Evolutionary conservation across 2,797 vertebrate species (phyloP).

Genomic region (Hemitrygon akajei): DNA sequence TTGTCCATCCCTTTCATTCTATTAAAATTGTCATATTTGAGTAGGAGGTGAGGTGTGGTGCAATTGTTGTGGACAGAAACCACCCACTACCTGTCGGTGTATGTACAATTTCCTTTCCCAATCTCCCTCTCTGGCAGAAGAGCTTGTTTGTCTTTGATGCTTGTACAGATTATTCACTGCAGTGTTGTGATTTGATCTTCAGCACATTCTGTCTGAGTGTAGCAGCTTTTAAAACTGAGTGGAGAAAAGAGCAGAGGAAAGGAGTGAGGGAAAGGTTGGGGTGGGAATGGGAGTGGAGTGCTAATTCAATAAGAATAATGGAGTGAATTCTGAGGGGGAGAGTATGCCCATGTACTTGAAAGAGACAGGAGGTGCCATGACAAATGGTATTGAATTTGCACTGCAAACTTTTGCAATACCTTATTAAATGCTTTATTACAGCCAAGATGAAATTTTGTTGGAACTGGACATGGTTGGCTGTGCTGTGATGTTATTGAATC

Average conservation of each 20-base stretch:
- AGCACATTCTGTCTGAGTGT: not conserved
- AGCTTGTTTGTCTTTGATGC: not conserved
- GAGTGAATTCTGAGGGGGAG: not conserved
- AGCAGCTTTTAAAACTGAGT: not conserved
- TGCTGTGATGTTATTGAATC: not conserved
- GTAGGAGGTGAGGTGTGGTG: not conserved
- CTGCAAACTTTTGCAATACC: not conserved
- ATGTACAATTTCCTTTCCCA: not conserved
- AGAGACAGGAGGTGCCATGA: not conserved
- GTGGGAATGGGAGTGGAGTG: not conserved
- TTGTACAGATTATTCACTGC: not conserved
- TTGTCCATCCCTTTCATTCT: not conserved
- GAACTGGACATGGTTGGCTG: not conserved
- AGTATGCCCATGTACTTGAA: not conserved
- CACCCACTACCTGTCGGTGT: not conserved
- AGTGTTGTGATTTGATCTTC: not conserved
- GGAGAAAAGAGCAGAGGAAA: not conserved
- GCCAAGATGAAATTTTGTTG: not conserved
- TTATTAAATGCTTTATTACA: conserved; percentile 7
- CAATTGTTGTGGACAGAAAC: too few species aligned
- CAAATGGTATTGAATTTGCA: not conserved
- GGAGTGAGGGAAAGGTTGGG: too few species aligned
- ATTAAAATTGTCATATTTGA: not conserved
- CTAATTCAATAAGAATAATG: not conserved
- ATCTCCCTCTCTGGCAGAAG: not conserved